Conservation (phyloP, 1,140 invertebrate species). For the Tetramorium alpestre region DNA sequence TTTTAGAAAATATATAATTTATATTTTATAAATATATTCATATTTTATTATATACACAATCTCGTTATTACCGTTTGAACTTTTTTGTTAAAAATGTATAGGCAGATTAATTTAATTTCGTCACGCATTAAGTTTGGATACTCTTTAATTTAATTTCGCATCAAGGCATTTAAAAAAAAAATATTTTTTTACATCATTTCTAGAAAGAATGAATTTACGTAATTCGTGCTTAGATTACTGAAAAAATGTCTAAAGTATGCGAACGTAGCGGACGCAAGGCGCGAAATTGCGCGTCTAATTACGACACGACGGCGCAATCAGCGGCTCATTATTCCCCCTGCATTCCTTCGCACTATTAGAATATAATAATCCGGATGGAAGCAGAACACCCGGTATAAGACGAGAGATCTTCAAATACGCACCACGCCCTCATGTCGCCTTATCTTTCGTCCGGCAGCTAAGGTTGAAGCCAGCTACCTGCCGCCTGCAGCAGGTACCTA, state of each 20-base stretch:
- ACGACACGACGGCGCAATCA: neutral
- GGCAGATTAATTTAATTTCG: too few species aligned
- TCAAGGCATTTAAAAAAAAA: neutral
- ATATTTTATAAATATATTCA: neutral
- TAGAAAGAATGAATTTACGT: neutral
- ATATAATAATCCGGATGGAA: neutral
- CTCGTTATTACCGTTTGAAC: too few species aligned
- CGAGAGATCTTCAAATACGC: slow-evolving; percentile 45
- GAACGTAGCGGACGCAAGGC: neutral
- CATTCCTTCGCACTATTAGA: neutral
- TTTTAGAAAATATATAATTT: neutral
- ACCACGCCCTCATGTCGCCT: slow-evolving; percentile 54
- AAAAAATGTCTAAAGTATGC: neutral
- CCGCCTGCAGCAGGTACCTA: slow-evolving; percentile 44
- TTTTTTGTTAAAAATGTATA: too few species aligned
- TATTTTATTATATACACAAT: too few species aligned
- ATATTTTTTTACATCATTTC: neutral
- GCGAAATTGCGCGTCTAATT: slow-evolving; percentile 13
- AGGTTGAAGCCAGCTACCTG: slow-evolving; percentile 39
- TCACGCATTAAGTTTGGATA: neutral
- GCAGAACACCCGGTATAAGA: neutral
- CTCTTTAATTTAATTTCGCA: neutral
- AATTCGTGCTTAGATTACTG: neutral
- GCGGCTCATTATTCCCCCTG: neutral
- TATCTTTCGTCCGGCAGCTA: slow-evolving; percentile 23